A percentile compares a stretch with the other conserved stretches of the same genome.
These are phyloP conservation scores for Penelope pileata DNA, from an alignment of 2,113 vertebrate genomes.

Conservation along the genomic window DNA sequence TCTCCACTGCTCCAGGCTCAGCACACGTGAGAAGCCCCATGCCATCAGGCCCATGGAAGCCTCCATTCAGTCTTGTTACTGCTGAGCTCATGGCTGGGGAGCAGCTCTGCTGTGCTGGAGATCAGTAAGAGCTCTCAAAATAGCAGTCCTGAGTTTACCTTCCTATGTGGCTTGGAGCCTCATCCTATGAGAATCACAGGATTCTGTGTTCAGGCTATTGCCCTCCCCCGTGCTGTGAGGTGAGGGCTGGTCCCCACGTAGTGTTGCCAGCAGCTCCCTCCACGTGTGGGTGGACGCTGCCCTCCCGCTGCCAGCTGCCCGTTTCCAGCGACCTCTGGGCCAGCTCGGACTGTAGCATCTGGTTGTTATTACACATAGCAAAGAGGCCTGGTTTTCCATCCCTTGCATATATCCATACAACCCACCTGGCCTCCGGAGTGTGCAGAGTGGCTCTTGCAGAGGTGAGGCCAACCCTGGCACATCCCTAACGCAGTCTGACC, in stretches of 20 bases:
- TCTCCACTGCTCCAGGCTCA: neutral
- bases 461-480: neutral
- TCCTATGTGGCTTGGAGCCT: neutral
- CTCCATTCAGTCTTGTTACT: neutral
- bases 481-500: fast-evolving
- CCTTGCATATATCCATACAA: neutral
- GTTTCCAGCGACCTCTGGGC: neutral
- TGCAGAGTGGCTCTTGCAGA: neutral
- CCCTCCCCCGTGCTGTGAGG: neutral
- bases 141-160: neutral
- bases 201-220: neutral
- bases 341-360: neutral
- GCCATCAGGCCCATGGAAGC: neutral
- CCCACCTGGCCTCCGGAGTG: neutral
- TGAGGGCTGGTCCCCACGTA: neutral
- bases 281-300: neutral
- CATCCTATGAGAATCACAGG: neutral
- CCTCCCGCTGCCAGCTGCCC: fast-evolving
- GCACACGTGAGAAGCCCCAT: neutral
- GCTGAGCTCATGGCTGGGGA: neutral
- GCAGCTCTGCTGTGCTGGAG: neutral
- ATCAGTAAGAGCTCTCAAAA: neutral
- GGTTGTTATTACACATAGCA: neutral
- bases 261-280: neutral
- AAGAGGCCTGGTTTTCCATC: neutral